These are phyloP conservation scores for Cyanoramphus novaezelandiae DNA, from an alignment of 2,113 vertebrate species.

Conservation along the genomic window DNA sequence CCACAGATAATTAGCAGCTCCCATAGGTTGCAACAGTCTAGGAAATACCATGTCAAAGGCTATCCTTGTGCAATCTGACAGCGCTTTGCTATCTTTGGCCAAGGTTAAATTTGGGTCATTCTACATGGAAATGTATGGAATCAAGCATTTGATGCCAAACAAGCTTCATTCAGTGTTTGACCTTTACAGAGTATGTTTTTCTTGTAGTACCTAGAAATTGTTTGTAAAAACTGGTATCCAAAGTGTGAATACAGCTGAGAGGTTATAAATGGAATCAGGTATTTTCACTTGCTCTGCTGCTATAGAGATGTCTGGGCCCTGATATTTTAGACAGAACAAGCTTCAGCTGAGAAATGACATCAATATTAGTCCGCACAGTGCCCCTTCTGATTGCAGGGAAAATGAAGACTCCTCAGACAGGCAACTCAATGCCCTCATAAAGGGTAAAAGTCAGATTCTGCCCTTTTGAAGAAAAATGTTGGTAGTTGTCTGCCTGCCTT, in stretches of 20 bases:
- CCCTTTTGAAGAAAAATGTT: constrained; percentile 43
- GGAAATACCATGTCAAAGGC: constrained; percentile 31
- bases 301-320: background rate
- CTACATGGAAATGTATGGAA: background rate
- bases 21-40: background rate
- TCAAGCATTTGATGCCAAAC: background rate
- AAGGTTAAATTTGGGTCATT: constrained; percentile 32
- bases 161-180: background rate
- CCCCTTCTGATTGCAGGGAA: constrained; percentile 4
- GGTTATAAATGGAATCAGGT: background rate
- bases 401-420: background rate
- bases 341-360: constrained; percentile 20
- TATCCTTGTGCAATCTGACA: constrained; percentile 14
- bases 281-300: background rate
- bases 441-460: constrained; percentile 62
- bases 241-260: background rate
- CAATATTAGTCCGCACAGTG: background rate
- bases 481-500: constrained; percentile 12
- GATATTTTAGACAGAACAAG: constrained; percentile 13
- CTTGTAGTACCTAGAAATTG: background rate
- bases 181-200: background rate
- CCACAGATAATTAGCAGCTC: constrained; percentile 33
- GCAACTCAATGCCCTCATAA: background rate
- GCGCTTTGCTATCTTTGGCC: background rate
- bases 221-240: constrained; percentile 18